These are phyloP conservation scores for Drosophila bocqueti DNA, from an alignment of 1,140 invertebrate species.

Conservation along the genomic window DNA sequence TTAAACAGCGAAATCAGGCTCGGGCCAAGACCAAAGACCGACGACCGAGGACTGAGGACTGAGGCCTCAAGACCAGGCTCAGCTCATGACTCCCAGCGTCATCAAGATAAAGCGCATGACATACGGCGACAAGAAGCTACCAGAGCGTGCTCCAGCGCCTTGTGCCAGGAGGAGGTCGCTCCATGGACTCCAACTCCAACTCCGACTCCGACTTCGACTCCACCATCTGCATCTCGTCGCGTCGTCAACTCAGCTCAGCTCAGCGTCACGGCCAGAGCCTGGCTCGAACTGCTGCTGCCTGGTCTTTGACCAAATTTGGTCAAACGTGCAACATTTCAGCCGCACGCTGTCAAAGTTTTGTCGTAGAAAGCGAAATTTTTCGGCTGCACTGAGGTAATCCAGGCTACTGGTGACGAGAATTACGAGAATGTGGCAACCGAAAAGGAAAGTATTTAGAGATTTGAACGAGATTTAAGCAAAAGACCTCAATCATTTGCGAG, in stretches of 20 bases:
- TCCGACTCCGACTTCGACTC: not conserved
- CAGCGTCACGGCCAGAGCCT: constrained; percentile 35
- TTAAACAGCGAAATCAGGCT: constrained; percentile 79
- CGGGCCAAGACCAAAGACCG: constrained; percentile 40
- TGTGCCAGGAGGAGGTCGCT: constrained; percentile 59
- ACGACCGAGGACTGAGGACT: constrained; percentile 39
- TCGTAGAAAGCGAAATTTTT: constrained; percentile 80
- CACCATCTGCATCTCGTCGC: constrained; percentile 16
- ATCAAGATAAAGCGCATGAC: constrained; percentile 82
- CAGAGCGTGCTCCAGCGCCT: constrained; percentile 69
- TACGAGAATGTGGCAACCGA: constrained; percentile 49
- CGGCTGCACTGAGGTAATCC: constrained; percentile 65
- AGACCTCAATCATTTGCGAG: constrained; percentile 7
- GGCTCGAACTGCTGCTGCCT: constrained; percentile 9
- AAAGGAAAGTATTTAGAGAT: constrained; percentile 58
- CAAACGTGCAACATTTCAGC: constrained; percentile 82
- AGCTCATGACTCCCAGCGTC: constrained; percentile 57
- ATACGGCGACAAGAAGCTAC: constrained; percentile 83
- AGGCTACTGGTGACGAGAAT: constrained; percentile 54
- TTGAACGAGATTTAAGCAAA: constrained; percentile 11
- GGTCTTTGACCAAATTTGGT: constrained; percentile 72
- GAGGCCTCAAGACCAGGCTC: constrained; percentile 68
- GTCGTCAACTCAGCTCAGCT: constrained; percentile 7
- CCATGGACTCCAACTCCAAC: constrained; percentile 26
- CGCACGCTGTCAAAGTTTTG: constrained; percentile 77